Base-by-base conservation (phyloP, 2,797 vertebrate genomes). In the Mycteria americana region DNA sequence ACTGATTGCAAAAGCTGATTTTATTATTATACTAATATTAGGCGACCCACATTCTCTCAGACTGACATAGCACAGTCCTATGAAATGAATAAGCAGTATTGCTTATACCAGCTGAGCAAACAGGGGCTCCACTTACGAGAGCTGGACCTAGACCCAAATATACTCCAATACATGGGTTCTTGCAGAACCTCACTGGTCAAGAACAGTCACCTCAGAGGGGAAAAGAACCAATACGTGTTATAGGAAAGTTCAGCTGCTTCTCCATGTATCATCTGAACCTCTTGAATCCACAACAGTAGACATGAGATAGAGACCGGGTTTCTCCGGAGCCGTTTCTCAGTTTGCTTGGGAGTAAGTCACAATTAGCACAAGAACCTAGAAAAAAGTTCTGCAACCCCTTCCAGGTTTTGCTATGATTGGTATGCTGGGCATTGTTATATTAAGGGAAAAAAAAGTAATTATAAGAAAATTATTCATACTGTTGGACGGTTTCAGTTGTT, bases 1-100 rank as follows among this genome's bases (percentile, higher is more conserved):
- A 75, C 88, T 88, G 85, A 78, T 43, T 93, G 79, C 85, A 72
- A 73, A 92, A 90, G 89, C 75, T 81, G 88, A 77, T 94, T 94
- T 93, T 88, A 56, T 81, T 60, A 57, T 59, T 63, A 78, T 76
- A 30, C 88, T 59, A 46, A 64, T 51, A 35, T 45, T 33, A 25
- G 56, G 51, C 4, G 59, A 67, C 76, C 23, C 54, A 39, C 46
- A 43, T 77, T 45, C 45, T 27, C 35, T 30, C 10, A 4, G 7
- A 2, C 59, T 11, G 35, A 33, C 56, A 21, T 5, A 15, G 41
- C n/a, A 27, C 15, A 14, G 59, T 15, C 22, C 65, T 33, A 10
- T 6, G 62, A 62, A 75, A 72, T 56, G 53, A 73, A 35, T 50
- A 50, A 10, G 33, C 24, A 8, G 35, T 2, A 15, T 16, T 50